These are phyloP conservation scores for Prolemur simus DNA, from an alignment of 2,113 vertebrate genomes.

Conservation along the genomic window DNA sequence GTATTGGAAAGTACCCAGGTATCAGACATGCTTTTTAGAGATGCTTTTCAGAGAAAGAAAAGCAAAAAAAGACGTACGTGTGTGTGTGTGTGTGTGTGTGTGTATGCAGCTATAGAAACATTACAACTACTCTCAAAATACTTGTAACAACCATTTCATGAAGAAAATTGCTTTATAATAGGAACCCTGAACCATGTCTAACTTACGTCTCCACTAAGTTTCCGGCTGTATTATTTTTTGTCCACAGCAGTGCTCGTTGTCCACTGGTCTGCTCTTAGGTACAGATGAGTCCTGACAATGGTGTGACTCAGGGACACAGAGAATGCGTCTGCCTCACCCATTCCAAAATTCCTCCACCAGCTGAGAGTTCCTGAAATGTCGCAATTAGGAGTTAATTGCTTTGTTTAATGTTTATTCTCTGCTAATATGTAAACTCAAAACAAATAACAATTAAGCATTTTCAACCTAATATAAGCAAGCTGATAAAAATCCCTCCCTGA, in stretches of 20 bases:
- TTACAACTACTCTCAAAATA: neutral
- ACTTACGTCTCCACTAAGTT: neutral
- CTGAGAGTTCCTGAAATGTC: neutral
- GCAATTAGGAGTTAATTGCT: neutral
- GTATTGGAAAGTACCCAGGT: neutral
- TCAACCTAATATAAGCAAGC: neutral
- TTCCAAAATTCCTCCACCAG: neutral
- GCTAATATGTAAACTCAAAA: slow-evolving; percentile 31
- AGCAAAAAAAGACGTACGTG: neutral
- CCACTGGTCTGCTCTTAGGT: neutral
- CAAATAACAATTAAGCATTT: neutral
- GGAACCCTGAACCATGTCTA: neutral
- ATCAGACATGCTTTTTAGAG: neutral
- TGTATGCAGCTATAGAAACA: neutral
- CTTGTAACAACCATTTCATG: neutral
- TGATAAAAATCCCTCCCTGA: neutral
- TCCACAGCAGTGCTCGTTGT: neutral
- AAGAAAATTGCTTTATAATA: neutral
- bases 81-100: neutral
- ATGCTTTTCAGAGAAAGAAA: neutral
- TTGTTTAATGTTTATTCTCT: neutral
- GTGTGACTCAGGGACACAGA: neutral
- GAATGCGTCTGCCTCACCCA: neutral
- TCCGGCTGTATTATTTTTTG: neutral
- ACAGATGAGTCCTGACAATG: neutral